Evolutionary conservation across 2,888 invertebrate species (phyloP).

Genomic region (Ormyrus rosae): DNA sequence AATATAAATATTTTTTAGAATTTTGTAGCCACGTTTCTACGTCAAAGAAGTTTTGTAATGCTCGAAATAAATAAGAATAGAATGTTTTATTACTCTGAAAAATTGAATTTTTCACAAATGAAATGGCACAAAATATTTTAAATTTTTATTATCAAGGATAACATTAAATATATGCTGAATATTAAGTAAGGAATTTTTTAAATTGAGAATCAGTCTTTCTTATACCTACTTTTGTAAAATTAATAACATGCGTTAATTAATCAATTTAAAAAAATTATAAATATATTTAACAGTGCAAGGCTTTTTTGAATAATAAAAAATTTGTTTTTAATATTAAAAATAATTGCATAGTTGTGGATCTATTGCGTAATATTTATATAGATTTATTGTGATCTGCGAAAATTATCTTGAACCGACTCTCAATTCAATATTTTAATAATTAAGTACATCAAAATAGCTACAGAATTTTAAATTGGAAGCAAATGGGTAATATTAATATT

Average conservation of each 20-base stretch:
- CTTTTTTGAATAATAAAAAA: background rate
- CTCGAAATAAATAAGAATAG: too few relatives aligned
- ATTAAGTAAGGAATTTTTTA: background rate
- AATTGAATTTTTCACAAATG: background rate
- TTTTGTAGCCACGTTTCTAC: too few relatives aligned
- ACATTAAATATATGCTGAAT: background rate
- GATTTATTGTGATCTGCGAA: background rate
- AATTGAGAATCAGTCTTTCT: constrained; percentile 14
- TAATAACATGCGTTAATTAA: background rate
- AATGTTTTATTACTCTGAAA: too few relatives aligned
- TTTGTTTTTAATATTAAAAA: background rate
- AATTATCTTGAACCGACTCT: background rate
- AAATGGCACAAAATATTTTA: constrained; percentile 8
- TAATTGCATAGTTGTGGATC: background rate
- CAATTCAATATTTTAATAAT: constrained; percentile 3
- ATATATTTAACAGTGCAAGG: background rate
- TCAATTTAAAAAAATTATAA: background rate
- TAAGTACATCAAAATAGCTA: background rate
- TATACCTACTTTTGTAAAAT: background rate
- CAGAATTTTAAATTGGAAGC: constrained; percentile 2
- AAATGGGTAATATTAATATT: constrained; percentile 1
- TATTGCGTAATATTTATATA: too few relatives aligned
- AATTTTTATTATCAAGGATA: constrained; percentile 1
- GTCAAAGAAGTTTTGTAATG: too few relatives aligned
- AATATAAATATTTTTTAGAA: too few relatives aligned